These are phyloP conservation scores for Hyposoter didymator DNA, from an alignment of 2,888 invertebrate genomes.

Conservation along the genomic window DNA sequence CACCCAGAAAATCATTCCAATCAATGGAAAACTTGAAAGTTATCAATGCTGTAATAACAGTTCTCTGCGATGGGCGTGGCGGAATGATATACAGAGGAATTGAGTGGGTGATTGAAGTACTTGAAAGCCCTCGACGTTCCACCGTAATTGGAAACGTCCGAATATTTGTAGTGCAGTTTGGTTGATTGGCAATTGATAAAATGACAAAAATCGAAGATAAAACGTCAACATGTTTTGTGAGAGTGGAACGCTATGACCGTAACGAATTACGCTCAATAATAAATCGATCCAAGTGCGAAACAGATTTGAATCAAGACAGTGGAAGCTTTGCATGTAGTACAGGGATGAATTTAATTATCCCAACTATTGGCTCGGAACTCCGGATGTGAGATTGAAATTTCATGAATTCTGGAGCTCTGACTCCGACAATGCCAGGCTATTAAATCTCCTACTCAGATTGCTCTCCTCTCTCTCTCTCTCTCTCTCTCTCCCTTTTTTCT, in stretches of 20 bases:
- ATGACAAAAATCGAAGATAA: not conserved
- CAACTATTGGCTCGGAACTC: not conserved
- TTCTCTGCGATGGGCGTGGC: not conserved
- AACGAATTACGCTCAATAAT: not conserved
- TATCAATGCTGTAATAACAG: not conserved
- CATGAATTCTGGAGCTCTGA: conserved; percentile 3
- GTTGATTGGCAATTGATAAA: not conserved
- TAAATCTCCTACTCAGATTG: conserved; percentile 33
- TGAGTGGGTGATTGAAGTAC: not conserved
- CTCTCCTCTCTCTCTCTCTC: not conserved
- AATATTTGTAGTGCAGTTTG: not conserved
- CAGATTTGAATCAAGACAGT: conserved; percentile 1
- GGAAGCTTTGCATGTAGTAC: not conserved
- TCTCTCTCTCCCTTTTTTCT: not conserved
- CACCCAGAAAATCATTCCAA: not conserved
- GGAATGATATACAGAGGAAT: not conserved
- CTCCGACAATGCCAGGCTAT: conserved; percentile 3
- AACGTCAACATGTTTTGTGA: not conserved
- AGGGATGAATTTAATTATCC: conserved; percentile 23
- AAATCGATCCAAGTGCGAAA: not conserved
- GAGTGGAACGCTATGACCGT: not conserved
- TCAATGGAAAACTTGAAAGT: not conserved
- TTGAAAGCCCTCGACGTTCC: not conserved
- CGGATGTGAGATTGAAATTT: conserved; percentile 18
- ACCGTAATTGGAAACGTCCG: not conserved